Evolutionary conservation across 2,797 vertebrate genomes (phyloP), one percentile per base, ranked within the genome.

Genomic region (Chrosomus eos): DNA sequence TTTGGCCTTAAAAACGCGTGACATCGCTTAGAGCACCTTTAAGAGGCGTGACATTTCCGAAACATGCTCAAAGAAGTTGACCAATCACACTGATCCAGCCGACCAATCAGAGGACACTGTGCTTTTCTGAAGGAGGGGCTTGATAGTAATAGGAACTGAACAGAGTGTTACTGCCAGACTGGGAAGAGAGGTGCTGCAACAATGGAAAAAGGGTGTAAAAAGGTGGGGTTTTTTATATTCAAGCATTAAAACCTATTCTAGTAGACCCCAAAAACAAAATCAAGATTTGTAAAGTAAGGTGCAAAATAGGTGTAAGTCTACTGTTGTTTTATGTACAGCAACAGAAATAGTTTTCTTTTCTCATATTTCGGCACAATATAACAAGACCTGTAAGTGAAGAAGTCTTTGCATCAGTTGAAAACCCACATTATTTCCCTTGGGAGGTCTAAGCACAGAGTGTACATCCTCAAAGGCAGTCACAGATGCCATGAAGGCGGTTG

Each of bases 361-460:
- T 33, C 1, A 21, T 40, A 66, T 64, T 66, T 66, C 4, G 1
- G 26, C 28, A 28, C 40, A 66, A 45, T 45, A 66, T 66, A 45
- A 79, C 38, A 79, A 71, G 60, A 66, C 60, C 76, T 66, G 40
- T 45, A 48, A 48, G 38, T 21, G 10, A 79, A 38, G 26, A 64
- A 64, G 40, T 79, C 26, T 79, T 60, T 60, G 80, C 55, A 74
- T n/a, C 28, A 38, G 28, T 73, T 82, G 28, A 74, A 74, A 82
- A 73, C 55, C 70, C 68, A 82, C 70, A 62, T 73, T 82, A 82
- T 74, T 82, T 82, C 81, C 81, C 71, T 74, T 51, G 81, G 71
- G 58, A 74, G 23, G 40, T 45, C 21, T 43, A 62, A 48, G 58
- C 16, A 51, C 58, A 51, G 40, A 64, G 28, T 51, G 31, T 62